Percentiles rank a stretch among this genome's conserved stretches.
These are phyloP conservation scores for Toxotes chatareus DNA, from an alignment of 2,113 vertebrate genomes.

Conservation along the genomic window DNA sequence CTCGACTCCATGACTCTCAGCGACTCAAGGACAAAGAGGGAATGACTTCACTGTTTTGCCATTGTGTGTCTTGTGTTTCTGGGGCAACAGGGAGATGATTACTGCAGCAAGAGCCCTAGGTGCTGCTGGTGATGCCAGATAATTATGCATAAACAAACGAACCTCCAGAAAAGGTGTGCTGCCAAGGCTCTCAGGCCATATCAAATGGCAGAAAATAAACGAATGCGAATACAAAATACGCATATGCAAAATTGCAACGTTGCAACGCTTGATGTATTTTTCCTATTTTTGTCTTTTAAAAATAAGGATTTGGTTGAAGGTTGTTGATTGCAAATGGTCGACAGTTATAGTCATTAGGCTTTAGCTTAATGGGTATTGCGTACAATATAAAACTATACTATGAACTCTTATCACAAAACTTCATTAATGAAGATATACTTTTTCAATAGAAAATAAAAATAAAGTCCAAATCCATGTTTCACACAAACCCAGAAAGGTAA, in stretches of 20 bases:
- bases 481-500: neutral
- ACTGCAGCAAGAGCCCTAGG: slow-evolving; percentile 69
- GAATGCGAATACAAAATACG: neutral
- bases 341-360: neutral
- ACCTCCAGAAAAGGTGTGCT: slow-evolving; percentile 46
- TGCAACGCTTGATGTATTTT: slow-evolving; percentile 4
- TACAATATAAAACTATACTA: neutral
- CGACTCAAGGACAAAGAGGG: slow-evolving; percentile 75
- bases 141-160: slow-evolving; percentile 70
- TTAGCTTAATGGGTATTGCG: neutral
- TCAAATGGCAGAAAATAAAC: slow-evolving; percentile 43
- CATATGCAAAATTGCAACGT: slow-evolving; percentile 21
- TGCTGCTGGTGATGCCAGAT: slow-evolving; percentile 70
- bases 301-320: neutral
- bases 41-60: slow-evolving; percentile 77
- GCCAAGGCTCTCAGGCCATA: slow-evolving; percentile 42
- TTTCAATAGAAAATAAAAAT: neutral
- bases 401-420: neutral
- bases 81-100: slow-evolving; percentile 74
- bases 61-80: slow-evolving; percentile 78
- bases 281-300: neutral
- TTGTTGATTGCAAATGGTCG: neutral
- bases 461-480: neutral
- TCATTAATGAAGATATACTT: neutral
- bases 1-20: slow-evolving; percentile 36